These are phyloP conservation scores for Antedon mediterranea DNA, from an alignment of 53 echinoderm and acorn worm genomes.

Conservation along the genomic window DNA sequence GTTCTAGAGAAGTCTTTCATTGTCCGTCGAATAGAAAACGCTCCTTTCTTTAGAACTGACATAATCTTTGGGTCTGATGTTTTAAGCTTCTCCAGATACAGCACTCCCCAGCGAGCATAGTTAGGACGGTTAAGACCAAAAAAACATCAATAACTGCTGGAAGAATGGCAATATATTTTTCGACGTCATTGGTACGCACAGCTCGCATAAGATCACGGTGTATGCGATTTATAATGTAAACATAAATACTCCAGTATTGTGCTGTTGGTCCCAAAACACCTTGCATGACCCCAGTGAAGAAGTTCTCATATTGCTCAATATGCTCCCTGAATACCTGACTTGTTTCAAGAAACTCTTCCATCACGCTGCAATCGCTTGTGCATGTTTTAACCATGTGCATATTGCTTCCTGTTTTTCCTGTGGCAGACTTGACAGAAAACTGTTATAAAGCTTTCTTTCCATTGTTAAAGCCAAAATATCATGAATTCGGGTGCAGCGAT, in stretches of 20 bases:
- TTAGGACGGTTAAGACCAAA: conserved; percentile 51
- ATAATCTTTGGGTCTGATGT: conserved; percentile 8
- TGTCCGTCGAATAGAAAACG: conserved; percentile 39
- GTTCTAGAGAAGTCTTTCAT: conserved; percentile 20
- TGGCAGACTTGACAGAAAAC: conserved; percentile 20
- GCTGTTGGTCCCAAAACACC: conserved; percentile 38
- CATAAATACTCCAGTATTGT: conserved; percentile 33
- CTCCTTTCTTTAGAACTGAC: conserved; percentile 22
- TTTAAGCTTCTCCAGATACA: conserved; percentile 35
- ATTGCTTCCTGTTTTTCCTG: conserved; percentile 23
- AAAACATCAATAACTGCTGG: conserved; percentile 34
- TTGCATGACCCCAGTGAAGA: conserved; percentile 31
- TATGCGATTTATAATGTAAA: conserved; percentile 34
- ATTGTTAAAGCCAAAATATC: not conserved
- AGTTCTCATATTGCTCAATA: conserved; percentile 27
- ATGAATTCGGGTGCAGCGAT: not conserved
- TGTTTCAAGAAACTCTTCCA: conserved; percentile 19
- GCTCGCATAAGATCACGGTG: conserved; percentile 30
- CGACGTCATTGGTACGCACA: conserved; percentile 19
- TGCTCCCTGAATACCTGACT: conserved; percentile 18
- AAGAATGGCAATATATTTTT: conserved; percentile 26
- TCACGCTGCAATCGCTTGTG: not conserved
- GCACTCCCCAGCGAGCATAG: conserved; percentile 58
- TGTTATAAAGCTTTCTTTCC: not conserved
- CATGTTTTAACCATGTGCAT: conserved; percentile 9